phyloP scores from a whole-genome alignment of 1,140 invertebrate species.

The Conopomorpha cramerella region DNA sequence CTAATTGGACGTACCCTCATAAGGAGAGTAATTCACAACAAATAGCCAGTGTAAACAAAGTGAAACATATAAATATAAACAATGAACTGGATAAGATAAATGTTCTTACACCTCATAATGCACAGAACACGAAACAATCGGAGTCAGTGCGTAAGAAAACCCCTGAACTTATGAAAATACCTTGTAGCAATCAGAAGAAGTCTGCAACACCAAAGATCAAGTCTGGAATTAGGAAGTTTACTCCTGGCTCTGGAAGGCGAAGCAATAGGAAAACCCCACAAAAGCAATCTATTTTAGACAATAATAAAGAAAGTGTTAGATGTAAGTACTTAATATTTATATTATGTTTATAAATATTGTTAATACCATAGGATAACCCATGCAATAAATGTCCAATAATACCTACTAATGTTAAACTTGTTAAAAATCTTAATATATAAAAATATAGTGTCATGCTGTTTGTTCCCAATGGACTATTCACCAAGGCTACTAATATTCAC shows the following conservation, averaged over 20 bases:
- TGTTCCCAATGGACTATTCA: too few species aligned
- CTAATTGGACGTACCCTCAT: constrained; percentile 19
- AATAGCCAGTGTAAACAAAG: constrained; percentile 12
- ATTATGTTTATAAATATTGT: too few species aligned
- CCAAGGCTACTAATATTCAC: too few species aligned
- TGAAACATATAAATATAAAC: background rate
- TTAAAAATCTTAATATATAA: too few species aligned
- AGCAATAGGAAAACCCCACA: constrained; percentile 30
- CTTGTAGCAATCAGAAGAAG: constrained; percentile 24
- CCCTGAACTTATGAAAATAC: constrained; percentile 20
- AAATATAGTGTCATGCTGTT: too few species aligned
- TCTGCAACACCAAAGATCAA: constrained; percentile 38
- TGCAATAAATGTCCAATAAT: too few species aligned
- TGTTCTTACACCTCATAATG: constrained; percentile 17
- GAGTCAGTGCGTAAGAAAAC: constrained; percentile 24
- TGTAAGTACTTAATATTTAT: constrained; percentile 15
- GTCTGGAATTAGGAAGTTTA: constrained; percentile 35
- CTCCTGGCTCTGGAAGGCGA: constrained; percentile 25
- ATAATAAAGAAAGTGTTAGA: constrained; percentile 26
- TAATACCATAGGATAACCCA: too few species aligned
- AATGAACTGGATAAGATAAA: constrained; percentile 21
- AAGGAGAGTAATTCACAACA: constrained; percentile 19
- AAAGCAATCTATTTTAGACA: constrained; percentile 19
- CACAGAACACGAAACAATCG: constrained; percentile 7
- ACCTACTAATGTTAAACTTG: too few species aligned